These are phyloP conservation scores for Aurelia sp. DNA, from an alignment of 30 jellyfish, hydroid and myxozoan species.

Conservation along the genomic window DNA sequence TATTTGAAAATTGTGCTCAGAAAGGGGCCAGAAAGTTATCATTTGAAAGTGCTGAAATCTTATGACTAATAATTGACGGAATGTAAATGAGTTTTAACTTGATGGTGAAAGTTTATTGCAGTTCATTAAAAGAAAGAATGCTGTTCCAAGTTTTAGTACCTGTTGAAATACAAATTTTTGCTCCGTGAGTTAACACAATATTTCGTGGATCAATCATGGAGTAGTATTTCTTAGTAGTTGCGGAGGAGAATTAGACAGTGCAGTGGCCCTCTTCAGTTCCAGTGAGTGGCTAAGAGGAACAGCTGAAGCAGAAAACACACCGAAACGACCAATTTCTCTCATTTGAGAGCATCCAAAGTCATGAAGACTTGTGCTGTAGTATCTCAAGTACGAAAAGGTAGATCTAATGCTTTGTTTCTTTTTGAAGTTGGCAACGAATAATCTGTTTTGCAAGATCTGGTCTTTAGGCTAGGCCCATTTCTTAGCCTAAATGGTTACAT, in stretches of 20 bases:
- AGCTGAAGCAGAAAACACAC: too few relatives aligned
- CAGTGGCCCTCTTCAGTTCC: slow-evolving; percentile 48
- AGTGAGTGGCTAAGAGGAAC: background rate
- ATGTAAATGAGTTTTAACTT: background rate
- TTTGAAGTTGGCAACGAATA: background rate
- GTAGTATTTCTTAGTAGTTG: background rate
- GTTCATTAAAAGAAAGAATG: too few relatives aligned
- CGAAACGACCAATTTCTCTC: too few relatives aligned
- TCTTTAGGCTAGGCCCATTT: background rate
- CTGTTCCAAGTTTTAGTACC: too few relatives aligned
- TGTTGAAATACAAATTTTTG: too few relatives aligned
- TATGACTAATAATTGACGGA: too few relatives aligned
- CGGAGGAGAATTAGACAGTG: too few relatives aligned
- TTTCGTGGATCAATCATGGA: background rate
- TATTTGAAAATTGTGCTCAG: too few relatives aligned
- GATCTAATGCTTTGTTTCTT: background rate
- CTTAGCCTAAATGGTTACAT: too few relatives aligned
- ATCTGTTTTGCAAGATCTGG: background rate
- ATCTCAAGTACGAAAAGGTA: slow-evolving; percentile 43
- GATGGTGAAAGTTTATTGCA: too few relatives aligned
- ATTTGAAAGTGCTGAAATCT: too few relatives aligned
- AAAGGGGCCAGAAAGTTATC: too few relatives aligned
- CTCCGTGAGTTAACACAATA: background rate
- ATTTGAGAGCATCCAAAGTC: background rate
- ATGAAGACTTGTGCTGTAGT: slow-evolving; percentile 37